phyloP scores from a whole-genome alignment of 2,113 vertebrate genomes.

The Ginglymostoma cirratum region DNA sequence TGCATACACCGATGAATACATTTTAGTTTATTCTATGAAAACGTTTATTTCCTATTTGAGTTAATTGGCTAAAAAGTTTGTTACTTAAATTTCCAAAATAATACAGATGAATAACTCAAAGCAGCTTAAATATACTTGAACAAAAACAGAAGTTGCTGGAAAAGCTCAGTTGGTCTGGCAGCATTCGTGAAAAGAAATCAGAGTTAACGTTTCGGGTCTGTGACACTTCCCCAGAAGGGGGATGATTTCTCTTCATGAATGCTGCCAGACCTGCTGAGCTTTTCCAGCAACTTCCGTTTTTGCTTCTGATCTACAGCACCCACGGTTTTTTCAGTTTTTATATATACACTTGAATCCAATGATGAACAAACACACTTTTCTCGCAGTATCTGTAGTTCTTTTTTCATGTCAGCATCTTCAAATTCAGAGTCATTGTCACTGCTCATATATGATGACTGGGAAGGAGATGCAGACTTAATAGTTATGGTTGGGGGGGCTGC shows the following conservation, averaged over 20 bases:
- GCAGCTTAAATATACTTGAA: not conserved
- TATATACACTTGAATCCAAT: not conserved
- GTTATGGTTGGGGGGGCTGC: constrained; percentile 68
- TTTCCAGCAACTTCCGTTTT: too few relatives aligned
- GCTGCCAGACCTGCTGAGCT: too few relatives aligned
- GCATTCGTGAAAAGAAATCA: too few relatives aligned
- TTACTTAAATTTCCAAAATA: not conserved
- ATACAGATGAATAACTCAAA: not conserved
- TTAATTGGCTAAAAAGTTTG: not conserved
- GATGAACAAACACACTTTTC: constrained; percentile 72
- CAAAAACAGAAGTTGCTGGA: too few relatives aligned
- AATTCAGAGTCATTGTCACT: constrained; percentile 96
- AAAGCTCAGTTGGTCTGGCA: too few relatives aligned
- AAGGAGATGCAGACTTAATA: constrained; percentile 63
- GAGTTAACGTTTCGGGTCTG: too few relatives aligned
- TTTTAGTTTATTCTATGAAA: not conserved
- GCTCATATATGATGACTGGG: constrained; percentile 81
- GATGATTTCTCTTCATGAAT: too few relatives aligned
- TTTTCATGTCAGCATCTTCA: constrained; percentile 88
- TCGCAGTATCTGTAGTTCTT: constrained; percentile 78
- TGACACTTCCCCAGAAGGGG: too few relatives aligned
- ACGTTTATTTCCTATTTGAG: not conserved
- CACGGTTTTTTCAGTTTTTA: too few relatives aligned
- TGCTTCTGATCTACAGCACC: too few relatives aligned
- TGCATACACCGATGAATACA: not conserved